These are phyloP conservation scores for Cataglyphis hispanica DNA, from an alignment of 1,140 invertebrate genomes.

Conservation along the genomic window DNA sequence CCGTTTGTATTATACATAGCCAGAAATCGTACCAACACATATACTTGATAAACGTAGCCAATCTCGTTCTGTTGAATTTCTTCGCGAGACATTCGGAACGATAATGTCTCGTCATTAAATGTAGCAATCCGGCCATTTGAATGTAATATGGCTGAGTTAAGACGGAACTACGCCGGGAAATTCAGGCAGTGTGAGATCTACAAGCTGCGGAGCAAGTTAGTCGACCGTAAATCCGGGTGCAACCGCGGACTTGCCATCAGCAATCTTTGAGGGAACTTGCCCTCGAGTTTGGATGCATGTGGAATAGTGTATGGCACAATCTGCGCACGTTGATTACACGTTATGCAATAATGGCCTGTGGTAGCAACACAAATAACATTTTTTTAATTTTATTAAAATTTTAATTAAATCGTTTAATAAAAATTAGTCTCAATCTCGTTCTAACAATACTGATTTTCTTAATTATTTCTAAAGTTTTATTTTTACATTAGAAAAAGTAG, in stretches of 20 bases:
- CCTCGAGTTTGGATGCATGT: constrained; percentile 47
- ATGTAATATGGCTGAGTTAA: constrained; percentile 59
- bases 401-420: constrained; percentile 4
- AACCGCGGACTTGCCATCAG: constrained; percentile 62
- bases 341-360: constrained; percentile 27
- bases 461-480: not conserved
- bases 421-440: not conserved
- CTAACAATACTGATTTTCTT: not conserved
- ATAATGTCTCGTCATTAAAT: constrained; percentile 57
- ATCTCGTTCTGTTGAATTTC: constrained; percentile 48
- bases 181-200: constrained; percentile 46
- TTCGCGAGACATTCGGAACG: constrained; percentile 47
- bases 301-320: constrained; percentile 53
- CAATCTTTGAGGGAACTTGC: constrained; percentile 61
- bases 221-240: constrained; percentile 63
- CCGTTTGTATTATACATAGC: not conserved
- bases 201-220: constrained; percentile 57
- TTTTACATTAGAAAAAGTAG: not conserved
- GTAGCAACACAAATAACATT: not conserved
- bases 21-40: constrained; percentile 11
- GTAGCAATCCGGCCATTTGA: constrained; percentile 57
- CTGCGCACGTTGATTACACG: constrained; percentile 55
- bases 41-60: constrained; percentile 38
- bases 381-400: too few species aligned
- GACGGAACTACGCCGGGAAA: constrained; percentile 43